Evolutionary conservation across 2,797 vertebrate species (phyloP).

Genomic region (Carduelis carduelis): DNA sequence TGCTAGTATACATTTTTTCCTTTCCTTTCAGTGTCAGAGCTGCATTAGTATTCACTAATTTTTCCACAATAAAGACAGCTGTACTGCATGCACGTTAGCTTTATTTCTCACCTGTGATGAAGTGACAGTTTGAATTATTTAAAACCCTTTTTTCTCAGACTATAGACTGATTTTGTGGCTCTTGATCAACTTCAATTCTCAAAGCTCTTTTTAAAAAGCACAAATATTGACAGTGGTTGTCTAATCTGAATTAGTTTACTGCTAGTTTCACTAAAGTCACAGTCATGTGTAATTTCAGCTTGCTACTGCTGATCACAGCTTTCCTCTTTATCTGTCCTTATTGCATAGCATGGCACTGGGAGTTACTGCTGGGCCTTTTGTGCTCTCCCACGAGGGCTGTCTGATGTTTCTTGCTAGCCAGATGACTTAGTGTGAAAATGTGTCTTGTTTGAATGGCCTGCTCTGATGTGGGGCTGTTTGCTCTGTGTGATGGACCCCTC

Average conservation of each 20-base stretch:
- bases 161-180: background rate
- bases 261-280: background rate
- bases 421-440: background rate
- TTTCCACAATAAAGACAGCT: background rate
- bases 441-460: rapidly evolving
- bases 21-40: background rate
- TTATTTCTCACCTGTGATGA: background rate
- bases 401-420: background rate
- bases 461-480: background rate
- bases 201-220: background rate
- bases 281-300: background rate
- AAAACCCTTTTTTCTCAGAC: background rate
- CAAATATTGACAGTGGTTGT: background rate
- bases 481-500: background rate
- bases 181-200: background rate
- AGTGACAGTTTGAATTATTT: background rate
- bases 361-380: background rate
- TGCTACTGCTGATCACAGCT: background rate
- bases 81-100: background rate
- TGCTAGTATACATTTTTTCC: no score
- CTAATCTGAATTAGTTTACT: background rate
- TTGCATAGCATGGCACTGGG: background rate
- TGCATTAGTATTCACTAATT: background rate
- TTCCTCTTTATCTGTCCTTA: background rate
- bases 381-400: background rate